phyloP scores from a whole-genome alignment of 1,140 invertebrate species.

The Megalonaias nervosa region DNA sequence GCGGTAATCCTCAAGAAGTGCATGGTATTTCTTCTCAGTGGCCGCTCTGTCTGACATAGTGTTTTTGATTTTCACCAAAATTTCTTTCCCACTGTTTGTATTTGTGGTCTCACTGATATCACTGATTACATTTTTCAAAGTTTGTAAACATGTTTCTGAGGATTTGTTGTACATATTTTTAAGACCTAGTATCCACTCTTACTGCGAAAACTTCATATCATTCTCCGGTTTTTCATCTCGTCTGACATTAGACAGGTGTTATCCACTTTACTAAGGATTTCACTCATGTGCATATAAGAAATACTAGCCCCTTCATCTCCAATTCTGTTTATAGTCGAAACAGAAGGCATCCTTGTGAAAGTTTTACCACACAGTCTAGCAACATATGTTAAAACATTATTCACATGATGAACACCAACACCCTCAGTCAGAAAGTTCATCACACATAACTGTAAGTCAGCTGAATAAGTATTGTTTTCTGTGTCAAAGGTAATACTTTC shows the following conservation, averaged over 20 bases:
- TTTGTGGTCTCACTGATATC: slow-evolving; percentile 15
- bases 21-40: too few relatives aligned
- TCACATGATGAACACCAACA: slow-evolving; percentile 34
- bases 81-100: slow-evolving; percentile 18
- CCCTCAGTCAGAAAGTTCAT: slow-evolving; percentile 33
- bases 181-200: slow-evolving; percentile 32
- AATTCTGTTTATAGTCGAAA: too few relatives aligned
- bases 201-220: slow-evolving; percentile 20
- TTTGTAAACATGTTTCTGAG: slow-evolving; percentile 19
- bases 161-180: slow-evolving; percentile 27
- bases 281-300: slow-evolving; percentile 18
- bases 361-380: slow-evolving; percentile 24
- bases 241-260: slow-evolving; percentile 31
- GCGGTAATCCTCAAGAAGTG: too few relatives aligned
- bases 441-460: slow-evolving; percentile 17
- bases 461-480: slow-evolving; percentile 9
- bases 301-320: slow-evolving; percentile 12
- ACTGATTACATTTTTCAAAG: slow-evolving; percentile 10
- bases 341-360: slow-evolving; percentile 13
- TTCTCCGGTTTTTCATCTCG: slow-evolving; percentile 33
- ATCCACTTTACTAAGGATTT: slow-evolving; percentile 8
- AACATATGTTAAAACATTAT: slow-evolving; percentile 25
- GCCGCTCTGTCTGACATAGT: too few relatives aligned
- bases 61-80: slow-evolving; percentile 39
- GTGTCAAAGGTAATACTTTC: slow-evolving; percentile 5